These are phyloP conservation scores for Busseola fusca DNA, from an alignment of 2,888 invertebrate genomes.

Conservation along the genomic window DNA sequence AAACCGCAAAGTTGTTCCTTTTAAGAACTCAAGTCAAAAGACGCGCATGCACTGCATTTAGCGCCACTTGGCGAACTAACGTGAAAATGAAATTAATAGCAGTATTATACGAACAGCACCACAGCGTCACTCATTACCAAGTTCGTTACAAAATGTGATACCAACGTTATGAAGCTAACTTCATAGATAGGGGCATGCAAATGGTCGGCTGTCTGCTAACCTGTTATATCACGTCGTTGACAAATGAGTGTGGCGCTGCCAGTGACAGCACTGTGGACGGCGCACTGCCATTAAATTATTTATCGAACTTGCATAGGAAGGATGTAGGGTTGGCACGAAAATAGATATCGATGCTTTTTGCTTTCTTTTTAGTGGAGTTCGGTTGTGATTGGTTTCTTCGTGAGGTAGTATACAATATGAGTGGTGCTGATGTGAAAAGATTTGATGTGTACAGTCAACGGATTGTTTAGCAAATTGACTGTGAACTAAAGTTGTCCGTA, in stretches of 20 bases:
- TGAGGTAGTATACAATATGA: neutral
- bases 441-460: neutral
- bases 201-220: constrained; percentile 64
- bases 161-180: constrained; percentile 54
- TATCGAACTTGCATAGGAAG: constrained; percentile 62
- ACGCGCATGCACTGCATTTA: constrained; percentile 21
- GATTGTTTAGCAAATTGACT: neutral
- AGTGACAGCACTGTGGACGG: constrained; percentile 68
- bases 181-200: constrained; percentile 61
- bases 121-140: constrained; percentile 50
- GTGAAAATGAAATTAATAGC: constrained; percentile 49
- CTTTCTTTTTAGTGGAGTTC: constrained; percentile 18
- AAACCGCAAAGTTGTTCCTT: neutral
- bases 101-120: constrained; percentile 31
- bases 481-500: no score
- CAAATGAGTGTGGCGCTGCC: constrained; percentile 74
- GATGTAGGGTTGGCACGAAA: constrained; percentile 29
- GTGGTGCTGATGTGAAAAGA: neutral
- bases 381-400: constrained; percentile 22
- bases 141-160: constrained; percentile 63
- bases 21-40: constrained; percentile 22
- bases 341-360: constrained; percentile 25
- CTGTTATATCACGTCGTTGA: constrained; percentile 73
- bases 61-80: constrained; percentile 29
- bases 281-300: constrained; percentile 69